A percentile compares a stretch with the other conserved stretches of the same genome.
phyloP scores from a whole-genome alignment of 1,140 invertebrate genomes.

The Leptinotarsa lineolata region DNA sequence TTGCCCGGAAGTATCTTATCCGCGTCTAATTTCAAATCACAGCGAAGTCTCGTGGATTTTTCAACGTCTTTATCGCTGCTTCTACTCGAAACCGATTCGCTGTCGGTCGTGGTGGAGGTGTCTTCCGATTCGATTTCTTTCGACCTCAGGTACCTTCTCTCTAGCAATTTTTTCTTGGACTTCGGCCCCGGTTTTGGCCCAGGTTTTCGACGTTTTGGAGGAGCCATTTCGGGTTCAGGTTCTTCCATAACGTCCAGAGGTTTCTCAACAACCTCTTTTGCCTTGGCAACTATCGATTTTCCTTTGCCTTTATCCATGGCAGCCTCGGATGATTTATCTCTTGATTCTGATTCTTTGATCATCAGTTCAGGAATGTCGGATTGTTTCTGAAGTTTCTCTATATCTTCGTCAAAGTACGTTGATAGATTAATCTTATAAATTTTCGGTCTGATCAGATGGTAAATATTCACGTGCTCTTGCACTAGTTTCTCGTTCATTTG shows the following conservation, averaged over 20 bases:
- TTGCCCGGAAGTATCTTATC: constrained; percentile 8
- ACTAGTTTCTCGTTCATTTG: constrained; percentile 66
- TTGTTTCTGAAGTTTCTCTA: not conserved
- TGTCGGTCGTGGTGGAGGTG: not conserved
- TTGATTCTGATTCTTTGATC: not conserved
- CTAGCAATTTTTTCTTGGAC: constrained; percentile 24
- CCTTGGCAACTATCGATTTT: not conserved
- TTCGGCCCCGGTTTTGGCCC: constrained; percentile 32
- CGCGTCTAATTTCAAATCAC: not conserved
- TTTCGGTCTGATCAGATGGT: constrained; percentile 30
- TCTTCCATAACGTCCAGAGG: not conserved
- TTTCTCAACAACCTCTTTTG: not conserved
- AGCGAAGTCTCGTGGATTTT: not conserved
- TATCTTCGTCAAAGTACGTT: constrained; percentile 27
- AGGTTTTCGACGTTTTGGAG: constrained; percentile 19
- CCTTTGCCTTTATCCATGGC: not conserved
- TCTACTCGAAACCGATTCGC: not conserved
- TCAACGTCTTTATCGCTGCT: not conserved
- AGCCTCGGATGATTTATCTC: not conserved
- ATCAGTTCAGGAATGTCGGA: not conserved
- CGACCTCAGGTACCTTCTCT: not conserved
- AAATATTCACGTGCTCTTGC: constrained; percentile 62
- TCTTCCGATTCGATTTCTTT: not conserved
- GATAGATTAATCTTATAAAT: constrained; percentile 42
- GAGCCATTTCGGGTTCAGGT: constrained; percentile 3